Evolutionary conservation across 2,113 vertebrate genomes (phyloP).

Genomic region (Campylorhamphus procurvoides): DNA sequence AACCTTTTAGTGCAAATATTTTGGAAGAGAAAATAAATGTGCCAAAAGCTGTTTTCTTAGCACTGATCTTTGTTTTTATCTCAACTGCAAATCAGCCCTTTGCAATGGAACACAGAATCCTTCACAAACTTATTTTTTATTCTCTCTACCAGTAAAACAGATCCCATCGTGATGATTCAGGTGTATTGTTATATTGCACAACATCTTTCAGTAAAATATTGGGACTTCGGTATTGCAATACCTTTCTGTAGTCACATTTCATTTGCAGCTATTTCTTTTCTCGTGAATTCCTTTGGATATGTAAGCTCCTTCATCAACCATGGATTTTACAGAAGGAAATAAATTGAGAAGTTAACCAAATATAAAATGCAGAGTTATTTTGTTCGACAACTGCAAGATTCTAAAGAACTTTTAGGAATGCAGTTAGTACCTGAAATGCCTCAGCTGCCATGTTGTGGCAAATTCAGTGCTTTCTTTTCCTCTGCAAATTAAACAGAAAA

Average conservation of each 20-base stretch:
- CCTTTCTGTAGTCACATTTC: background rate
- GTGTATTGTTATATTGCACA: background rate
- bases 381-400: background rate
- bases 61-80: constrained; percentile 62
- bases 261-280: background rate
- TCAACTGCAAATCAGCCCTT: constrained; percentile 54
- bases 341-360: background rate
- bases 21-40: constrained; percentile 51
- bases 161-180: background rate
- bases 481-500: background rate
- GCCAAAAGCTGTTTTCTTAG: constrained; percentile 64
- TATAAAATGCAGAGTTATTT: background rate
- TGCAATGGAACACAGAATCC: constrained; percentile 30
- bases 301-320: background rate
- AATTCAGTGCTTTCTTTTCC: constrained; percentile 5
- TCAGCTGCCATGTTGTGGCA: constrained; percentile 45
- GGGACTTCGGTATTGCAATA: background rate
- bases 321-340: background rate
- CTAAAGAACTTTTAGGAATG: background rate
- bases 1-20: constrained; percentile 69
- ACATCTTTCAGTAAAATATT: background rate
- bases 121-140: constrained; percentile 56
- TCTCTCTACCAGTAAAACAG: background rate
- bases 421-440: background rate
- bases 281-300: background rate